These are phyloP conservation scores for Podiceps cristatus DNA, from an alignment of 2,113 vertebrate species.

Conservation along the genomic window DNA sequence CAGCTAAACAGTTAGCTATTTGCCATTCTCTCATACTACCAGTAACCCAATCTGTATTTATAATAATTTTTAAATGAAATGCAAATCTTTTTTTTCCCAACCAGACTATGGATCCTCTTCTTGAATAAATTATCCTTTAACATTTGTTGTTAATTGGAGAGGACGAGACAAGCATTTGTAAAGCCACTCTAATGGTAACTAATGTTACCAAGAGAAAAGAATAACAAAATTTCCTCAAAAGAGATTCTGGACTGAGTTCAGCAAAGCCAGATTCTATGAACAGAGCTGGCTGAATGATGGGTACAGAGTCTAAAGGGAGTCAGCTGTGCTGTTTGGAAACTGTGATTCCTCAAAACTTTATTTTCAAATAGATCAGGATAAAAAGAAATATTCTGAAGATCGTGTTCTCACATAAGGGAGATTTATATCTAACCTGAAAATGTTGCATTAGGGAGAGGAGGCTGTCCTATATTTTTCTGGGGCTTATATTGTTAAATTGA, in stretches of 20 bases:
- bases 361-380: not conserved
- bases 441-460: not conserved
- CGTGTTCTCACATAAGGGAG: fast-evolving
- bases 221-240: not conserved
- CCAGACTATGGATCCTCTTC: not conserved
- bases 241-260: not conserved
- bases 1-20: not conserved
- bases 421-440: not conserved
- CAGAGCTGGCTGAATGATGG: not conserved
- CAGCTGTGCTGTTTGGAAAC: not conserved
- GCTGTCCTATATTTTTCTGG: not conserved
- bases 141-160: not conserved
- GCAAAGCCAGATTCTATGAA: not conserved
- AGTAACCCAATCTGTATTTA: not conserved
- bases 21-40: not conserved
- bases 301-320: not conserved
- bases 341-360: not conserved
- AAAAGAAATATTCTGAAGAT: not conserved
- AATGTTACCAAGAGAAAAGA: not conserved
- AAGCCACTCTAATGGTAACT: not conserved
- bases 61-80: not conserved
- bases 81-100: not conserved
- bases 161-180: not conserved
- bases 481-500: not conserved
- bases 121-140: not conserved